A percentile compares a stretch with the other conserved stretches of the same genome.
Conservation (phyloP, 2,888 invertebrate genomes). For the Latrodectus elegans region DNA sequence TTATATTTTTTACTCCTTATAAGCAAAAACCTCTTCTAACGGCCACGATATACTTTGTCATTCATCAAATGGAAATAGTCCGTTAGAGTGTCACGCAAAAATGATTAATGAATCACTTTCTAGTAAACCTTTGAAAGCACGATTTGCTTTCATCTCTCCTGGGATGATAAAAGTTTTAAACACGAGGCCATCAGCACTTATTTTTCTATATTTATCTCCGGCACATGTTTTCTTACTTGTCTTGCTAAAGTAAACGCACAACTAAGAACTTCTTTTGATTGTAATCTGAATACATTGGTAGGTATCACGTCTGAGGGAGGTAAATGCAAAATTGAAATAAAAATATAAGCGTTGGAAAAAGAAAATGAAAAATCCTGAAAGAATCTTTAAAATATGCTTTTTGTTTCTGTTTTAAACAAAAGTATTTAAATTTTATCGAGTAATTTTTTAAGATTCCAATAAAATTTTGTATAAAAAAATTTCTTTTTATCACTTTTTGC, state of each 20-base stretch:
- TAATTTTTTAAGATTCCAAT: no score
- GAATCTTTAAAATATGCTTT: no score
- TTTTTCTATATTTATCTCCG: slow-evolving; percentile 12
- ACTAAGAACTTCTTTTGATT: slow-evolving; percentile 44
- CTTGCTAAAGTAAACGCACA: slow-evolving; percentile 20
- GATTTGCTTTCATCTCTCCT: slow-evolving; percentile 59
- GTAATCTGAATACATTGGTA: slow-evolving; percentile 50
- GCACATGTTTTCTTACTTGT: slow-evolving; percentile 24
- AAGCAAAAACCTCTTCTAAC: slow-evolving; percentile 55
- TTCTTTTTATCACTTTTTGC: no score
- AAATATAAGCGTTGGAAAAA: slow-evolving; percentile 8
- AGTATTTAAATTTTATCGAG: no score
- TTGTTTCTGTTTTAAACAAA: no score
- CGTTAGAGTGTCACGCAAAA: slow-evolving; percentile 60
- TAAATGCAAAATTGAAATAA: slow-evolving; percentile 10
- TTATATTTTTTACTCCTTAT: slow-evolving; percentile 39
- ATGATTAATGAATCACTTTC: slow-evolving; percentile 66
- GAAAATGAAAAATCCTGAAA: no score
- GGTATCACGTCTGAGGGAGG: slow-evolving; percentile 32
- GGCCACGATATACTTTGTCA: slow-evolving; percentile 63
- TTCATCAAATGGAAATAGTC: slow-evolving; percentile 66
- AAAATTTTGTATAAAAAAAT: no score
- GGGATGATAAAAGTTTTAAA: slow-evolving; percentile 59
- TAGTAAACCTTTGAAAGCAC: slow-evolving; percentile 65
- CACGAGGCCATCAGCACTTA: slow-evolving; percentile 31